Evolutionary conservation across 2,888 invertebrate genomes (phyloP), one percentile per base, ranked within the genome.

Genomic region (Ferdinandea cuprea): DNA sequence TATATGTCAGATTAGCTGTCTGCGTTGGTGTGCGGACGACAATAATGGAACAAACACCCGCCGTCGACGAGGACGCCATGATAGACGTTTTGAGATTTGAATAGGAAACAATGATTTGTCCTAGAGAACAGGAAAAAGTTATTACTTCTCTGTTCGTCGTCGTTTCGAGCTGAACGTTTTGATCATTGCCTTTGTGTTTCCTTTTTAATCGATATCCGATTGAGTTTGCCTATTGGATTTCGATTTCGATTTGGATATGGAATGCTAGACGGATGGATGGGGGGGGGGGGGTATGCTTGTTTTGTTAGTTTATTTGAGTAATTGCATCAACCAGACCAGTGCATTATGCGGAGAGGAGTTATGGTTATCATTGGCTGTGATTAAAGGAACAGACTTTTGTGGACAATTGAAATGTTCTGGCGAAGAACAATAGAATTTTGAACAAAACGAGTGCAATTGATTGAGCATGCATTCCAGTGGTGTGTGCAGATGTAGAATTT

Each of bases 41-140:
- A n/a, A n/a, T n/a, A 78, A 37, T 19, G 11, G n/a, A 28, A 52
- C 58, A 21, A 37, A 32, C 35, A 15, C 40, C 35, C 13, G 32
- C 35, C 50, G 40, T 48, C 30, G 61, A 66, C 30, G 37, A n/a
- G n/a, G n/a, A 56, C 65, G 58, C 32, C 50, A 58, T 72, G 71
- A 83, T 78, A 66, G 66, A 83, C 81, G 63, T 50, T 78, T 83
- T 25, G 59, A 76, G 30, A 76, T 68, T 59, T 78, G 72, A 83
- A 83, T 78, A 72, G 83, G 78, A 78, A 73, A 63, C 72, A 68
- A 78, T 73, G 83, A 83, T 83, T 83, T 78, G 78, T 68, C 83
- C 72, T 83, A 52, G 13, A 37, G n/a, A 7, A 54, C 63, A 78
- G 78, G 78, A 72, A 83, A 52, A 72, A 72, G 61, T 68, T 73